phyloP scores from a whole-genome alignment of 2,113 vertebrate species.

The Polypterus senegalus region DNA sequence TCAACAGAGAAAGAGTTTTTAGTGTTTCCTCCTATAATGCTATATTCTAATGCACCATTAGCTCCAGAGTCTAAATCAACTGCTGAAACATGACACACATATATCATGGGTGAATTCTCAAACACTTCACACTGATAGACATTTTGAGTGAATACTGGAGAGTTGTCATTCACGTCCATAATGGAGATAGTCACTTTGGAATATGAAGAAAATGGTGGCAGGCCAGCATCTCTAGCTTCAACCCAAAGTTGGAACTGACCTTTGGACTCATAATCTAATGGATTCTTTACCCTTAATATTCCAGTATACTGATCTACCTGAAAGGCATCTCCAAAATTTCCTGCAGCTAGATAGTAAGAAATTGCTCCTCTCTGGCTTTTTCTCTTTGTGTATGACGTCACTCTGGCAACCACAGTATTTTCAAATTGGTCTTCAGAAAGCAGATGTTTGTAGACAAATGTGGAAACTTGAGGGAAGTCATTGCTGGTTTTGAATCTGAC shows the following conservation, averaged over 20 bases:
- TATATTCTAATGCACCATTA: constrained; percentile 39
- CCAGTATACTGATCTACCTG: constrained; percentile 35
- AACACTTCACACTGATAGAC: constrained; percentile 45
- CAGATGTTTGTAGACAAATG: constrained; percentile 25
- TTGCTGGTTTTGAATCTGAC: constrained; percentile 38
- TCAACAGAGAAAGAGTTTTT: constrained; percentile 36
- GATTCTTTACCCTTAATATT: constrained; percentile 32
- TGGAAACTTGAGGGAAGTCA: constrained; percentile 37
- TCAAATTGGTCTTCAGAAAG: constrained; percentile 37
- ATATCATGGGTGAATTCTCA: constrained; percentile 37
- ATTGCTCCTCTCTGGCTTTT: constrained; percentile 24
- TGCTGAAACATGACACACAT: constrained; percentile 42
- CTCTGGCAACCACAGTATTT: constrained; percentile 32
- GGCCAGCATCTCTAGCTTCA: constrained; percentile 50
- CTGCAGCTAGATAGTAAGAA: constrained; percentile 44
- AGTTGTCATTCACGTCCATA: constrained; percentile 48
- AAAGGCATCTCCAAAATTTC: constrained; percentile 43
- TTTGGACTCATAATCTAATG: constrained; percentile 47
- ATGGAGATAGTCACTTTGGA: constrained; percentile 39
- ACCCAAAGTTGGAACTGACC: constrained; percentile 38
- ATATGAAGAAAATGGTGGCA: constrained; percentile 50
- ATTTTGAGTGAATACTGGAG: constrained; percentile 40
- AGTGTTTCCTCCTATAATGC: constrained; percentile 35
- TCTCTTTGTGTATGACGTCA: constrained; percentile 31
- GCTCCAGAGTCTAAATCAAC: constrained; percentile 40